Conservation (phyloP, 1,140 invertebrate genomes). For the Anastrepha obliqua region DNA sequence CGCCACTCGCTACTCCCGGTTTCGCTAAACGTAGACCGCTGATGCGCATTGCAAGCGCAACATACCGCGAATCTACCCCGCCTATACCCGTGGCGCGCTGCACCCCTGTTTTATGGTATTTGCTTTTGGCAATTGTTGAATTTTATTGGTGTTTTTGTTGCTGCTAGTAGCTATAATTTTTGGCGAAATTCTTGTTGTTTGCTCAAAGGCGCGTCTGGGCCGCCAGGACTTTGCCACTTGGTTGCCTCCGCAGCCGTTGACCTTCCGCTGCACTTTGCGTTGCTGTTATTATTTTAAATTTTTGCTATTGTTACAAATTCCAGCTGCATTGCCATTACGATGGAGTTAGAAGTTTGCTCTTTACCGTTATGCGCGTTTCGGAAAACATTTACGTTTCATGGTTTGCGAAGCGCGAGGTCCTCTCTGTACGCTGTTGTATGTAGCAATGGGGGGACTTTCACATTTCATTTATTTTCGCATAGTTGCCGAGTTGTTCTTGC, state of each 20-base stretch:
- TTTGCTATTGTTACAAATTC: slow-evolving; percentile 8
- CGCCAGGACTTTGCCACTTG: neutral
- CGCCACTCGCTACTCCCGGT: neutral
- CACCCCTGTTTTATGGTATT: slow-evolving; percentile 59
- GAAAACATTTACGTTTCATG: slow-evolving; percentile 24
- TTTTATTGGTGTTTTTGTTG: neutral
- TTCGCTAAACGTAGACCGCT: too few relatives aligned
- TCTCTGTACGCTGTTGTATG: neutral
- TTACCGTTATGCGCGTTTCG: neutral
- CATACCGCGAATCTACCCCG: neutral
- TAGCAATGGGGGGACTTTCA: neutral
- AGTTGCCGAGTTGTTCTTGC: neutral
- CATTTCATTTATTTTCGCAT: neutral
- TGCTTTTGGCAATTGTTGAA: slow-evolving; percentile 59
- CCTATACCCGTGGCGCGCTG: slow-evolving; percentile 56
- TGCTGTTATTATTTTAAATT: slow-evolving; percentile 12
- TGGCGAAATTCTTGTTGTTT: slow-evolving; percentile 43
- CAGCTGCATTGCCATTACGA: neutral
- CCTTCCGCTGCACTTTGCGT: neutral
- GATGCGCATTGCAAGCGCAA: too few relatives aligned
- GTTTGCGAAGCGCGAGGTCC: neutral
- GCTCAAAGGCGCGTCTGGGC: neutral
- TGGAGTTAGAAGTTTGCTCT: neutral
- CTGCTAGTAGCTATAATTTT: slow-evolving; percentile 34
- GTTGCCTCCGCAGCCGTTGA: neutral